Base-by-base conservation (phyloP, 2,888 invertebrate species). In the Salticus scenicus region DNA sequence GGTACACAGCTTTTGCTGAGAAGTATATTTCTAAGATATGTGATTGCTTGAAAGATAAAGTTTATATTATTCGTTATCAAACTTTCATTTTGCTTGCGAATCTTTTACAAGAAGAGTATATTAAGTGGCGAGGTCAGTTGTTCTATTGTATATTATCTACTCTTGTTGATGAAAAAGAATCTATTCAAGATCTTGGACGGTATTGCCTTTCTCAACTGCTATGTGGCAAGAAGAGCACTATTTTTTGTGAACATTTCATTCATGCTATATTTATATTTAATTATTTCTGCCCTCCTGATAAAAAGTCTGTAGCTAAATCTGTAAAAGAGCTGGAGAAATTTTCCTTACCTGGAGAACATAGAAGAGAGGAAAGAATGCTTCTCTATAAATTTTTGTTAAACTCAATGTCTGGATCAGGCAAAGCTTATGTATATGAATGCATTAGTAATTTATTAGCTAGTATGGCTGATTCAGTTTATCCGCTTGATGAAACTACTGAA, bases 211-310 rank as follows among this genome's bases (percentile, higher is more conserved):
- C 94, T 57, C 93, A 94, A 89, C 92, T 94, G 83, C 92, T 95
- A 82, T 90, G 94, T 20, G 90, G 92, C 12, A 92, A 93, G 88
- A 92, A 94, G 82, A 93, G 93, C 77, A 24, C 72, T 7, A 91
- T 94, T 90, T 92, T 92, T 89, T 91, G 90, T 89, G 93, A 94
- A 78, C 94, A 95, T 90, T 95, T 95, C 89, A 92, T 95, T n/a
- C 94, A 94, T 90, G 94, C 94, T 89, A 92, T 96, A 69, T 93
- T 94, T 89, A 93, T 94, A 90, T 95, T 94, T 90, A 95, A 95
- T 90, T 92, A 91, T 87, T 90, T 88, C 89, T 88, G 85, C 17
- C 90, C 90, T 79, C 88, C 89, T 90, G 91, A 90, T 41, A 92
- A 92, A 88, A 92, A 91, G 82, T 91, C 91, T 73, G 91, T 92